These are phyloP conservation scores for Heliopora coerulea DNA, from an alignment of 92 coral and sea anemone genomes.

Conservation along the genomic window DNA sequence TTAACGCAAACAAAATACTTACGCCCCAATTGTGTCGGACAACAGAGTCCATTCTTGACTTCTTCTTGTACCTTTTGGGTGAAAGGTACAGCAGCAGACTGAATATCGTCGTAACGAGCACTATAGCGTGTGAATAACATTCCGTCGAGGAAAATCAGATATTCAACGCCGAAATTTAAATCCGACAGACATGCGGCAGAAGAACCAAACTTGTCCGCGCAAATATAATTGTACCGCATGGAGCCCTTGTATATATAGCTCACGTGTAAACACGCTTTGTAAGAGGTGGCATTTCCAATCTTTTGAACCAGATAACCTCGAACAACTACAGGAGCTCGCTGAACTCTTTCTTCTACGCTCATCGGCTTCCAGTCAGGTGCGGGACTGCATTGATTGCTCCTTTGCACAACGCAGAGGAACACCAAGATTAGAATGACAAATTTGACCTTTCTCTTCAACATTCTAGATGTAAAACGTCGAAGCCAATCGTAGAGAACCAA, in stretches of 20 bases:
- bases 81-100: constrained; percentile 4
- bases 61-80: neutral
- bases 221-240: neutral
- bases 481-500: too few relatives aligned
- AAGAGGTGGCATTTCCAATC: neutral
- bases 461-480: too few relatives aligned
- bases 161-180: neutral
- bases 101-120: constrained; percentile 6
- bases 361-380: constrained; percentile 8
- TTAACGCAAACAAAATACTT: too few relatives aligned
- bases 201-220: constrained; percentile 4
- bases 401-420: neutral
- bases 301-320: constrained; percentile 24
- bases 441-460: too few relatives aligned
- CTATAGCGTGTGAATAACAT: neutral
- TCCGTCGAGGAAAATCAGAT: constrained; percentile 12
- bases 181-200: constrained; percentile 16
- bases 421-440: neutral
- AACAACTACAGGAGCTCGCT: constrained; percentile 21
- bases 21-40: neutral
- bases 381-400: constrained; percentile 13
- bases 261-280: constrained; percentile 2
- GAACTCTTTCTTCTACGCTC: constrained; percentile 2
- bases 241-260: constrained; percentile 16
- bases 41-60: constrained; percentile 12